These are phyloP conservation scores for Paradoxurus hermaphroditus DNA, from an alignment of 2,113 vertebrate genomes.

Conservation along the genomic window DNA sequence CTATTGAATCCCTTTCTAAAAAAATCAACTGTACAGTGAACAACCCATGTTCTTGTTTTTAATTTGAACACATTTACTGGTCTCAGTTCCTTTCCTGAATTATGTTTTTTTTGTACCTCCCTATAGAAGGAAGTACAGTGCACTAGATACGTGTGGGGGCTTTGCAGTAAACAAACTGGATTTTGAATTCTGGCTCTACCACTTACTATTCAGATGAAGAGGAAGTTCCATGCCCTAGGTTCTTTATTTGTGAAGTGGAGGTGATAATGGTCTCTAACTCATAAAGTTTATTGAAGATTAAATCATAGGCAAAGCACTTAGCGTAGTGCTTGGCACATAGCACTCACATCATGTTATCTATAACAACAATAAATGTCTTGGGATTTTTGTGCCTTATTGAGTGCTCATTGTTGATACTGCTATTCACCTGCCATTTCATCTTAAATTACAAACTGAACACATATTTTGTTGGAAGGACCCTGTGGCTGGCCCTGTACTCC, in stretches of 20 bases:
- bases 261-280: not conserved
- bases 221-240: not conserved
- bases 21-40: not conserved
- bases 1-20: not conserved
- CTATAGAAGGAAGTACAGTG: not conserved
- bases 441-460: not conserved
- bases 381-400: not conserved
- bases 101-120: not conserved
- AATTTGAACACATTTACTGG: not conserved
- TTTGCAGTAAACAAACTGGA: not conserved
- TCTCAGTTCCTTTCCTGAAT: not conserved
- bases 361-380: not conserved
- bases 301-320: not conserved
- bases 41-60: not conserved
- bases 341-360: not conserved
- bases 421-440: not conserved
- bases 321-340: not conserved
- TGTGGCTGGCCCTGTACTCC: not conserved
- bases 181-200: not conserved
- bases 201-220: not conserved
- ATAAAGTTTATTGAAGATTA: not conserved
- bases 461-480: not conserved
- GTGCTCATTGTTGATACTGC: not conserved
- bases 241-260: not conserved
- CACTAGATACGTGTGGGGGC: not conserved